A percentile compares a stretch with the other conserved stretches of the same genome.
Conservation (phyloP, 1,140 invertebrate genomes). For the Piezodorus guildinii region DNA sequence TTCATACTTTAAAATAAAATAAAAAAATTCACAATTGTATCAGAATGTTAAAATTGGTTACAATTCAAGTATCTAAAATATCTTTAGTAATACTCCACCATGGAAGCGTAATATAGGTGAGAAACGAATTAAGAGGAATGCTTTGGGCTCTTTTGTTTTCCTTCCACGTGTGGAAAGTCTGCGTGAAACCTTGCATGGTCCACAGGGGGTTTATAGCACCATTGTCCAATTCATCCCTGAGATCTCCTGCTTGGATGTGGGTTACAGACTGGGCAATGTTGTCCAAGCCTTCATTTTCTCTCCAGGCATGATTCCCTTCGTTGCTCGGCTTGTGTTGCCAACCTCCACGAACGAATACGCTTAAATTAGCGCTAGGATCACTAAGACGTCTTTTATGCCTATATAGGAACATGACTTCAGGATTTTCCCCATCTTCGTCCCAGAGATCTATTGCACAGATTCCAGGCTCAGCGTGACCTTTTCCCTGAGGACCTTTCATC, state of each 20-base stretch:
- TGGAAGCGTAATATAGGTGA: constrained; percentile 94
- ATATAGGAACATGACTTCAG: constrained; percentile 71
- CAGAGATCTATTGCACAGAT: constrained; percentile 71
- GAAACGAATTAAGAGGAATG: constrained; percentile 85
- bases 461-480: constrained; percentile 89
- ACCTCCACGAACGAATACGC: constrained; percentile 72
- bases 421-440: constrained; percentile 76
- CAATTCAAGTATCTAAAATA: constrained; percentile 65
- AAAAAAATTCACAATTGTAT: constrained; percentile 26
- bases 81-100: constrained; percentile 96
- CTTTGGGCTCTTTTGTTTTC: constrained; percentile 85
- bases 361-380: constrained; percentile 87
- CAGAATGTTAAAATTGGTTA: constrained; percentile 80
- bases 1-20: constrained; percentile 6
- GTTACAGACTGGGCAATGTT: constrained; percentile 65
- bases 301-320: constrained; percentile 58
- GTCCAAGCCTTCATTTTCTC: constrained; percentile 83
- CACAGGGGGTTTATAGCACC: constrained; percentile 84
- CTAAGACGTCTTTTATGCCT: constrained; percentile 57
- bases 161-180: constrained; percentile 97
- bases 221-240: constrained; percentile 85
- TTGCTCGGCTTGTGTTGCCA: constrained; percentile 54
- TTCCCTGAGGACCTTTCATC: constrained; percentile 92
- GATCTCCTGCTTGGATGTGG: constrained; percentile 87
- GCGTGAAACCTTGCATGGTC: constrained; percentile 86